phyloP scores from a whole-genome alignment of 1,140 invertebrate genomes.

The Cydia splendana region DNA sequence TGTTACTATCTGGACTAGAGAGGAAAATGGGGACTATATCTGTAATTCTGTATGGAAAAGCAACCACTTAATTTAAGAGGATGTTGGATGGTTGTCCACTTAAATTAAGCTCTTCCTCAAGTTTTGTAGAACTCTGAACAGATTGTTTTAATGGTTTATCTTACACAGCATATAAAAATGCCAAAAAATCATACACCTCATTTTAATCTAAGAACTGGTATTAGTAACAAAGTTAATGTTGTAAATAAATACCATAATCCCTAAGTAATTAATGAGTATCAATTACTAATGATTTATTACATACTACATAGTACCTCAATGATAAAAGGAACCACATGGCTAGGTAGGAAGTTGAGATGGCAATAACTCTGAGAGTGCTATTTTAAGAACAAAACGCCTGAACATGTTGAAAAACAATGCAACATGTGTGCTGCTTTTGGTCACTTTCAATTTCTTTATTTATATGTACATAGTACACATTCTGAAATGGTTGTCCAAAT shows the following conservation, averaged over 20 bases:
- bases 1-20: too few species aligned
- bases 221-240: background rate
- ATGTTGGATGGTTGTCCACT: too few species aligned
- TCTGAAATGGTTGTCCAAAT: too few species aligned
- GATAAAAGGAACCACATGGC: constrained; percentile 2
- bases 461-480: background rate
- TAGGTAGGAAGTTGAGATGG: background rate
- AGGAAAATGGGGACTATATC: too few species aligned
- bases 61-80: too few species aligned
- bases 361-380: constrained; percentile 6
- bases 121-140: too few species aligned
- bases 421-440: background rate
- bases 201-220: too few species aligned
- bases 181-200: background rate
- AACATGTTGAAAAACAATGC: background rate
- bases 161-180: background rate
- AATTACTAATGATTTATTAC: constrained; percentile 1
- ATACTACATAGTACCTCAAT: background rate
- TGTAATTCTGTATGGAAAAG: too few species aligned
- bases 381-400: background rate
- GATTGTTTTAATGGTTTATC: too few species aligned
- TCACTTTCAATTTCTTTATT: background rate
- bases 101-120: too few species aligned
- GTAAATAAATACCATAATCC: background rate
- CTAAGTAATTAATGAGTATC: background rate